Conservation (phyloP, 1,140 invertebrate genomes). For the Brachionus calyciflorus region DNA sequence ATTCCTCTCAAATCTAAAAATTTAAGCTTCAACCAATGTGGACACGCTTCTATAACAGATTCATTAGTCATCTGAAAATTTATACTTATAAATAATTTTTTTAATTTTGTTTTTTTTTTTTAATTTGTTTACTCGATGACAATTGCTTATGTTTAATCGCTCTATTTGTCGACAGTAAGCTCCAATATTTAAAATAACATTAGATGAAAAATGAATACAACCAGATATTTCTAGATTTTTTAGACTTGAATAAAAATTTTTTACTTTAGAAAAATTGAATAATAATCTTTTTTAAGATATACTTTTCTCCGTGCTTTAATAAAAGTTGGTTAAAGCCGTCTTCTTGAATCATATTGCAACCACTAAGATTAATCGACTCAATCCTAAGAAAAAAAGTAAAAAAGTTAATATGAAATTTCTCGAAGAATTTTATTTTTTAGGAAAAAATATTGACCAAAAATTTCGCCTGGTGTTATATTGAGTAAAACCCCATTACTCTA, state of each 20-base stretch:
- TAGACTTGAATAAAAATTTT: background rate
- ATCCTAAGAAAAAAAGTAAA: background rate
- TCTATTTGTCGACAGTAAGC: conserved; percentile 15
- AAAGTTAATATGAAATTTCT: background rate
- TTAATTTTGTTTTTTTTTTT: no score
- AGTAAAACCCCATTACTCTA: no score
- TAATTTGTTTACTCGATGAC: conserved; percentile 46
- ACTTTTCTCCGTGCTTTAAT: conserved; percentile 20
- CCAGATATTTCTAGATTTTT: conserved; percentile 44
- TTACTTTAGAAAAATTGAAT: background rate
- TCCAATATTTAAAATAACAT: conserved; percentile 25
- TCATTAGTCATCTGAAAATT: conserved; percentile 15
- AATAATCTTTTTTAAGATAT: background rate
- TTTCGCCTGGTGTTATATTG: no score
- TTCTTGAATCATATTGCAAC: conserved; percentile 42
- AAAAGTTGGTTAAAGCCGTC: conserved; percentile 39
- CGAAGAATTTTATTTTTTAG: no score
- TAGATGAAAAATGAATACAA: conserved; percentile 42
- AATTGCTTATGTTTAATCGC: conserved; percentile 34
- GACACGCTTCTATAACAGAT: conserved; percentile 30
- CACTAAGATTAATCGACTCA: conserved; percentile 41
- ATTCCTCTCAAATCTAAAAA: conserved; percentile 27
- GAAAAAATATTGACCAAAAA: no score
- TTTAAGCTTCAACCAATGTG: conserved; percentile 21
- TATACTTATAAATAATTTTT: no score